Base-by-base conservation (phyloP, 1,140 invertebrate species). In the Drosophila repleta region DNA sequence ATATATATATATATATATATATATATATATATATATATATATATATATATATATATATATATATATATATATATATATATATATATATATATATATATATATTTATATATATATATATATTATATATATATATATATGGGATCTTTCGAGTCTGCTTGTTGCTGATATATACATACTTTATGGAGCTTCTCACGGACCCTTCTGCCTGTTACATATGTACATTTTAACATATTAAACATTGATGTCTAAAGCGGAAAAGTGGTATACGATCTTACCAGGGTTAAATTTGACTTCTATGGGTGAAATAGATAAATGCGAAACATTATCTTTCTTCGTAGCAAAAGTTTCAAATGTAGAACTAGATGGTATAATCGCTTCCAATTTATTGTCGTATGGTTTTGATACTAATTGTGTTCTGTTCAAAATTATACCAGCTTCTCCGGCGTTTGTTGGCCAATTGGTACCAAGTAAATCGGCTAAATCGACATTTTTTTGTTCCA, bases 401-500 rank as follows among this genome's bases (percentile, higher is more conserved):
- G 32, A 8, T 17, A 10, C 52, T 26, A 52, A 46, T 21, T 70
- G 57, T 13, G 52, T 6, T 41, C 66, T 62, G 60, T 88, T 88
- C 24, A 88, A 60, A 13, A 90, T 68, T 6, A 37, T 29, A 3
- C 76, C 82, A 3, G 72, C 79, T 20, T 66, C 72, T 35, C 92
- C 91, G 1, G 89, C 82, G 21, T 61, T 83, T 21, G 62, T 87
- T 10, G 90, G 74, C 92, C 92, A 92, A 32, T 83, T 80, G 7
- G 64, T 62, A 11, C 91, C 92, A 24, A 92, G 81, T 4, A 92
- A 70, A 60, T 92, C 92, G 24, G 85, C 88, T 48, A 93, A 79
- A 69, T 93, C 91, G 11, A 92, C 76, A 20, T 78, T 74, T 43
- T 83, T 41, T 8, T 60, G 53, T 26, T 64, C 58, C 32, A 57